Base-by-base conservation (phyloP, 2,797 vertebrate species). In the Gymnothorax javanicus region DNA sequence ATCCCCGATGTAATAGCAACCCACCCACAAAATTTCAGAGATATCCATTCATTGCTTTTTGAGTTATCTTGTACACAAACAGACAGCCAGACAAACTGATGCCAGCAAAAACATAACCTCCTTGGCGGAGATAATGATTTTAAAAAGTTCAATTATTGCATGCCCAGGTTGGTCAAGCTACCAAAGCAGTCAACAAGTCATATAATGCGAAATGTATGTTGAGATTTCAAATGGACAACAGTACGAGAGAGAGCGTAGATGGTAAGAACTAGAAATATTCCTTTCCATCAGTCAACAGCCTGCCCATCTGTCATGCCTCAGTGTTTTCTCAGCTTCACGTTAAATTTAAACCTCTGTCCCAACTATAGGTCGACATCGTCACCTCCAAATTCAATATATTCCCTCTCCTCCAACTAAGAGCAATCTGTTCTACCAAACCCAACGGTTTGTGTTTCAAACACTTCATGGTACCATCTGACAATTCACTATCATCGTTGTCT, bases 321-420 rank as follows among this genome's bases (percentile, higher is more conserved):
- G 25, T 73, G 27, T 33, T 33, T 27, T 73, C 69, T 13, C 69
- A 73, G 25, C 69, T 73, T 73, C 69, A 73, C 25, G 12, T 27
- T 73, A 73, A 73, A 43, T 73, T 33, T 27, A 73, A 25, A 33
- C 69, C 69, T 73, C 25, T 73, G 11, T 73, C 33, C 25, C 69
- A 73, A 43, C 69, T 73, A 27, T 33, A 43, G 33, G 33, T 2
- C 2, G 33, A 33, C 69, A 73, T 73, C 27, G 11, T 73, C 69
- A 82, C 85, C 77, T 86, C 75, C 85, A 82, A 50, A 59, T 57
- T 33, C 85, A 81, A 81, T 86, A 81, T 62, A 86, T 58, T 59
- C n/a, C 75, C 77, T 82, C 85, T 67, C 59, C 59, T 59, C n/a
- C 85, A 43, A 81, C 75, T 73, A 73, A 11, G 27, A 2, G 12